Base-by-base conservation (phyloP, 2,113 vertebrate species). In the Benthochromis sp. region DNA sequence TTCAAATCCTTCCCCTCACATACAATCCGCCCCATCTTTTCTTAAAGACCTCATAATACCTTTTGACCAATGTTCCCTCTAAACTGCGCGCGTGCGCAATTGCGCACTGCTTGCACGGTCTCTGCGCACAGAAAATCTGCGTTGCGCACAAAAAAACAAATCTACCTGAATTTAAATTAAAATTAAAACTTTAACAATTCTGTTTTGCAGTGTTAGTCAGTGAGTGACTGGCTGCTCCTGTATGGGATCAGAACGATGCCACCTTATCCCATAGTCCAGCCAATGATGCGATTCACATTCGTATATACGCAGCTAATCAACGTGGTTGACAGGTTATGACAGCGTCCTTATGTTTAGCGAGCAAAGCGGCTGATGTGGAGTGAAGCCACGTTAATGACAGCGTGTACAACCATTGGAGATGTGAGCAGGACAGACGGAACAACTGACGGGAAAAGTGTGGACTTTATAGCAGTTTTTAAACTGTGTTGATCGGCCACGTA, bases 311-410 rank as follows among this genome's bases (percentile, higher is more conserved):
- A 53, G 9, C 19, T 6, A 0, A 53, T 6, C 9, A 53, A 53
- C 19, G 50, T 10, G 0, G 0, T 0, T 53, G 52, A 53, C 9
- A 11, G 52, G 0, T 2, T 11, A 0, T 11, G 19, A 11, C 52
- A 4, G 52, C 5, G 52, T 21, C 9, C 19, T 53, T 21, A 53
- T 11, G 50, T 10, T 53, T n/a, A 24, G 24, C 24, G 24, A n/a
- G 50, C 16, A 52, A 52, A 19, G 47, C 17, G 47, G 17, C 9
- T 53, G 19, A n/a, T 53, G 50, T 10, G 2, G 9, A 53, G 50
- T 6, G 3, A 53, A 53, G 16, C 14, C 45, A 47, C 45, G 50
- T 53, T 53, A 53, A n/a, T 2, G 19, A 53, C 19, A 53, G 1
- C 19, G 19, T n/a, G 50, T 0, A 2, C 50, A 53, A 53, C 19